Base-by-base conservation (phyloP, 2,113 vertebrate genomes). In the Scalopus aquaticus region DNA sequence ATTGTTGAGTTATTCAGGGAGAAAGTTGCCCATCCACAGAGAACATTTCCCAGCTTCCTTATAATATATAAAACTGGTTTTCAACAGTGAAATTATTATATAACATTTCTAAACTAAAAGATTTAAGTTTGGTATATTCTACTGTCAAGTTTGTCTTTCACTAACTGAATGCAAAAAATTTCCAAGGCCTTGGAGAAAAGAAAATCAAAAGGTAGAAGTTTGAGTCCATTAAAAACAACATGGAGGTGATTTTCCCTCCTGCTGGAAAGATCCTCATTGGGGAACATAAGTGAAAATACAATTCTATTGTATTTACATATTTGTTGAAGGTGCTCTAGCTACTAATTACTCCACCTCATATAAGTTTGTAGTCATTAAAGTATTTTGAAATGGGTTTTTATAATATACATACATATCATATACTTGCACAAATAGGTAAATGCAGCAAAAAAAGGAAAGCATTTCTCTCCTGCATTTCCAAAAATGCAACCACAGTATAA, bases 301-400 rank as follows among this genome's bases (percentile, higher is more conserved):
- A 62, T 79, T 82, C 26, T 46, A 42, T 17, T 17, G 4, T 44
- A 56, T 42, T 49, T 13, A 90, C 0, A 44, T 37, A 15, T 44
- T 87, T 90, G 26, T 13, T 62, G 76, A 76, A 32, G 42, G 26
- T 19, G 3, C 19, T 78, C 46, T 6, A 77, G 19, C 10, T 28
- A 4, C 10, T 37, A 93, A 49, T 51, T 92, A 60, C 19, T 0
- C n/a, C 7, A 80, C 24, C 3, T 60, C 67, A 85, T 64, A 17
- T 28, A 35, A 80, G 15, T 44, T 76, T 0, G 1, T 39, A 73
- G 10, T 56, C 1, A 90, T 12, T 42, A 8, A 91, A 78, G 1
- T 35, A 76, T 77, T 90, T 90, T 72, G 12, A 85, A 94, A 79
- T 87, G 6, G 76, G 77, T 62, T 8, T 80, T 90, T 84, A 42